These are phyloP conservation scores for Ennomos quercinarius DNA, from an alignment of 2,888 invertebrate species.

Conservation along the genomic window DNA sequence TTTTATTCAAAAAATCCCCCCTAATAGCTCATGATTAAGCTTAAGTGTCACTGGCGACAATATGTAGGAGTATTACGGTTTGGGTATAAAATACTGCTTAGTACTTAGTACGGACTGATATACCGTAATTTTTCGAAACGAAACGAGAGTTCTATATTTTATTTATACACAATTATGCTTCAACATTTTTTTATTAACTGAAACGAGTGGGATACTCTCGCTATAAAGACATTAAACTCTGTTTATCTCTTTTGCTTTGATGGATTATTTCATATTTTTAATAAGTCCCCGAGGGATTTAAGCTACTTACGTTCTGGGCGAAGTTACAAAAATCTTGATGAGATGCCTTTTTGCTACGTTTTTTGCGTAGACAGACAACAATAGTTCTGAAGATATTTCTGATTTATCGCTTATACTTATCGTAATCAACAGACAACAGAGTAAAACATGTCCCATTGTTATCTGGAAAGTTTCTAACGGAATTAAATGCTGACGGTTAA, in stretches of 20 bases:
- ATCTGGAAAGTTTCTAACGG: slow-evolving; percentile 33
- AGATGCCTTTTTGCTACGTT: too few species aligned
- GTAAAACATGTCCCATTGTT: too few species aligned
- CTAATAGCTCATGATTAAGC: slow-evolving; percentile 63
- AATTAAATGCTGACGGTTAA: slow-evolving; percentile 56
- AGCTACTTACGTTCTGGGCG: too few species aligned
- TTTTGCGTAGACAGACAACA: neutral
- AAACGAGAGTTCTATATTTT: slow-evolving; percentile 14
- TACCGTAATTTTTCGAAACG: slow-evolving; percentile 32
- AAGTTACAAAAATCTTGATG: neutral
- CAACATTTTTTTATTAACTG: slow-evolving; percentile 4
- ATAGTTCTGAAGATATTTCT: too few species aligned
- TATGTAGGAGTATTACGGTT: slow-evolving; percentile 40
- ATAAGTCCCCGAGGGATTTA: too few species aligned
- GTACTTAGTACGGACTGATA: slow-evolving; percentile 17
- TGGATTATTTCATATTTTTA: too few species aligned
- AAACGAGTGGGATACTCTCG: neutral
- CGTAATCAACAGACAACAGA: too few species aligned
- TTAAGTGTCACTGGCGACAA: slow-evolving; percentile 53
- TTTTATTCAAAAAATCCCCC: slow-evolving; percentile 56
- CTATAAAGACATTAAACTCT: neutral
- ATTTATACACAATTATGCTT: slow-evolving; percentile 16
- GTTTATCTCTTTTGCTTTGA: neutral
- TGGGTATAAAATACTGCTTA: slow-evolving; percentile 35
- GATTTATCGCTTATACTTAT: too few species aligned